Conservation (phyloP, 2,797 vertebrate species). For the Characodon lateralis region DNA sequence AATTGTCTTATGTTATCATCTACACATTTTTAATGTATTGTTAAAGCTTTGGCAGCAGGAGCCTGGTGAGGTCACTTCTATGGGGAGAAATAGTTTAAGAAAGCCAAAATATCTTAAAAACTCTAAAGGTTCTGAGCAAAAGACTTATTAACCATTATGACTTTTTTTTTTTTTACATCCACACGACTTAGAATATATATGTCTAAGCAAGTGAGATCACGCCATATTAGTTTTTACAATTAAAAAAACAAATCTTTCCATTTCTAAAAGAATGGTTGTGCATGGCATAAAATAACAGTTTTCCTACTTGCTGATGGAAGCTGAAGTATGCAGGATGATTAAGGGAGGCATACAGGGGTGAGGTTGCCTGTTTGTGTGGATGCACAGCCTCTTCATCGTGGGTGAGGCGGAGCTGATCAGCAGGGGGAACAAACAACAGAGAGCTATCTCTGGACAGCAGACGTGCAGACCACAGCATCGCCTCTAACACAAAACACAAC, state of each 20-base stretch:
- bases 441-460: conserved; percentile 7
- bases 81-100: background rate
- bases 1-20: background rate
- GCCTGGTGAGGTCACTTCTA: background rate
- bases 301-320: background rate
- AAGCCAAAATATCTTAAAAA: background rate
- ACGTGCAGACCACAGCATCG: background rate
- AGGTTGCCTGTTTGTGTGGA: background rate
- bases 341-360: background rate
- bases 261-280: background rate
- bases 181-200: background rate
- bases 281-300: background rate
- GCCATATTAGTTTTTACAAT: background rate
- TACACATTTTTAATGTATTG: background rate
- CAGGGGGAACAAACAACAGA: background rate
- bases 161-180: background rate
- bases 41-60: background rate
- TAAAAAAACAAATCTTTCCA: background rate
- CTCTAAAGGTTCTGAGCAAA: background rate
- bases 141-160: background rate
- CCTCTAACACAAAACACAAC: background rate
- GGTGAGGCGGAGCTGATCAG: background rate
- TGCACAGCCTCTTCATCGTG: background rate
- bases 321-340: conserved; percentile 1
- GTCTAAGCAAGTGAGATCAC: background rate